Evolutionary conservation across 2,797 vertebrate species (phyloP).

Genomic region (Fratercula arctica): DNA sequence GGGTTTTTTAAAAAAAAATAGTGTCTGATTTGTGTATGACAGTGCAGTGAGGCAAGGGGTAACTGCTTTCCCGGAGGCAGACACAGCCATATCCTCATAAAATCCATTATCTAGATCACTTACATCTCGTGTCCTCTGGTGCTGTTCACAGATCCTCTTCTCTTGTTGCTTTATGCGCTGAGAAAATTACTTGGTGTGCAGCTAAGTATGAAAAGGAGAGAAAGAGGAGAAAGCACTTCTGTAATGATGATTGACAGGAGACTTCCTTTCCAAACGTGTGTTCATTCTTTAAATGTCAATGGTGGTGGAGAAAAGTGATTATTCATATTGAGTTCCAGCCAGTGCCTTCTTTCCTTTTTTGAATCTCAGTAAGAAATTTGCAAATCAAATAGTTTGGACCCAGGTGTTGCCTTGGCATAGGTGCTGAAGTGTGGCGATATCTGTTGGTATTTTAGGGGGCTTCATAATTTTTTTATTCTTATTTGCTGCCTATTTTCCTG

Average conservation of each 20-base stretch:
- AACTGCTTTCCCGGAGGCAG: conserved; percentile 7
- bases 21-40: background rate
- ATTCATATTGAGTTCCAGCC: background rate
- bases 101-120: conserved; percentile 1
- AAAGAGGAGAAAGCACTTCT: conserved; percentile 1
- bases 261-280: background rate
- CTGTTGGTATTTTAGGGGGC: background rate
- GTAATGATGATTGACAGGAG: conserved; percentile 35
- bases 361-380: background rate
- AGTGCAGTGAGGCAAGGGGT: background rate
- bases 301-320: background rate
- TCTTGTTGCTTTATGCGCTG: background rate
- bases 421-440: background rate
- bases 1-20: background rate
- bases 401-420: background rate
- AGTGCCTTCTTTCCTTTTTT: background rate
- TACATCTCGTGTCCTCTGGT: background rate
- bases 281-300: background rate
- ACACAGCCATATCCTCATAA: background rate
- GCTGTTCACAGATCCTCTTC: conserved; percentile 1
- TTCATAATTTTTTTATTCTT: background rate
- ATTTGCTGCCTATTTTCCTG: background rate
- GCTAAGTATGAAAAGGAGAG: conserved; percentile 4
- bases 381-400: background rate
- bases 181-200: background rate